Evolutionary conservation across 2,113 vertebrate species (phyloP).

Genomic region (Melanerpes formicivorus): DNA sequence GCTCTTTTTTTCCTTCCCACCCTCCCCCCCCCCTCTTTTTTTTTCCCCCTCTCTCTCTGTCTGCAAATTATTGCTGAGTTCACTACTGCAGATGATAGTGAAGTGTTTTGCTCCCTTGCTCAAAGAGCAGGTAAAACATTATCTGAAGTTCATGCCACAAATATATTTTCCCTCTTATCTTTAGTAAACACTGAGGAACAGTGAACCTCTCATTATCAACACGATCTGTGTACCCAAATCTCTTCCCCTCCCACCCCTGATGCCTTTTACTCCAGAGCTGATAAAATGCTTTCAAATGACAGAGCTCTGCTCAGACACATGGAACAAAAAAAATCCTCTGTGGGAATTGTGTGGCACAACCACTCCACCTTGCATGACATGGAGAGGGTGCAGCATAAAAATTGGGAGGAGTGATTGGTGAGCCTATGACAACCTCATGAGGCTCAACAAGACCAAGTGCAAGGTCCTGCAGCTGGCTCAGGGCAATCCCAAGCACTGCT

Average conservation of each 20-base stretch:
- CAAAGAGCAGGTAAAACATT: constrained; percentile 63
- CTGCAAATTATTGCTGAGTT: constrained; percentile 46
- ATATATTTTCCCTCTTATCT: constrained; percentile 71
- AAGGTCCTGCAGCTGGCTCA: too few species aligned
- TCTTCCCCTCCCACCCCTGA: not conserved
- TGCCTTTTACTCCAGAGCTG: constrained; percentile 56
- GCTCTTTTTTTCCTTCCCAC: not conserved
- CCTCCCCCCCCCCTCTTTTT: not conserved
- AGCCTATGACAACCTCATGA: too few species aligned
- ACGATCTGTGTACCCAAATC: constrained; percentile 52
- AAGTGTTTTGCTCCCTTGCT: constrained; percentile 56
- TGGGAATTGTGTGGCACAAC: constrained; percentile 1
- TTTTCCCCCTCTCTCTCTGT: not conserved
- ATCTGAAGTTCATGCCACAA: constrained; percentile 68
- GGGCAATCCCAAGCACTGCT: too few species aligned
- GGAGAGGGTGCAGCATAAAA: constrained; percentile 22
- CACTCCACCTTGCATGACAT: not conserved
- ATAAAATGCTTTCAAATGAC: constrained; percentile 63
- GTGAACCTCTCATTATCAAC: constrained; percentile 68
- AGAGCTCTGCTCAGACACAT: constrained; percentile 13
- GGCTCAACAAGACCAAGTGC: too few species aligned
- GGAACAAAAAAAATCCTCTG: constrained; percentile 1
- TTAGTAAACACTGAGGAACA: constrained; percentile 67
- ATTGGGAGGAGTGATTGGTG: constrained; percentile 24
- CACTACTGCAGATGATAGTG: constrained; percentile 1